A percentile compares a stretch with the other conserved stretches of the same genome.
phyloP scores from a whole-genome alignment of 1,140 invertebrate species.

The Araneus ventricosus region DNA sequence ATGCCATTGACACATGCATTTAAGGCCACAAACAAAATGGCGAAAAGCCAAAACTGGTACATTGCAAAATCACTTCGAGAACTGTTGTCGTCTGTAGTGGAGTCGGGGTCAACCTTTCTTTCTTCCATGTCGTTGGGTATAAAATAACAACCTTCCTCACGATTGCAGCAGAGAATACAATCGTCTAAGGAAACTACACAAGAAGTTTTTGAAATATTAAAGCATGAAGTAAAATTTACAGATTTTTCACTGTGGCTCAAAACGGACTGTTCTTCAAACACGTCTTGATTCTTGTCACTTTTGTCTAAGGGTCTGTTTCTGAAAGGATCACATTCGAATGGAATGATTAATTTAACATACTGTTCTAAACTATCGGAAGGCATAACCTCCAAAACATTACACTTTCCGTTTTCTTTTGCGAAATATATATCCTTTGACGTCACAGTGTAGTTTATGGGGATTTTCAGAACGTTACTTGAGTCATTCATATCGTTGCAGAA shows the following conservation, averaged over 20 bases:
- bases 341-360: not conserved
- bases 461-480: not conserved
- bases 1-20: not conserved
- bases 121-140: too few relatives aligned
- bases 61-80: not conserved
- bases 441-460: too few relatives aligned
- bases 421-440: not conserved
- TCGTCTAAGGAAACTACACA: not conserved
- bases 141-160: not conserved
- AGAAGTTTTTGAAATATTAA: not conserved
- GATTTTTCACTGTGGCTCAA: not conserved
- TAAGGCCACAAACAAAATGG: not conserved
- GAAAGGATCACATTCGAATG: not conserved
- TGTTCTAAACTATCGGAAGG: not conserved
- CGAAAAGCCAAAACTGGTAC: constrained; percentile 52
- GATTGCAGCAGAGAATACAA: not conserved
- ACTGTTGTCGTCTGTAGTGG: not conserved
- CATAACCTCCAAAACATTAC: not conserved
- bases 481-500: not conserved
- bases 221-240: not conserved
- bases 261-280: not conserved
- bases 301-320: not conserved
- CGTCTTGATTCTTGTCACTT: not conserved
- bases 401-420: not conserved
- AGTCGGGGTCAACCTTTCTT: not conserved